Conservation (phyloP, 2,888 invertebrate species). For the Ormyrus thymus region DNA sequence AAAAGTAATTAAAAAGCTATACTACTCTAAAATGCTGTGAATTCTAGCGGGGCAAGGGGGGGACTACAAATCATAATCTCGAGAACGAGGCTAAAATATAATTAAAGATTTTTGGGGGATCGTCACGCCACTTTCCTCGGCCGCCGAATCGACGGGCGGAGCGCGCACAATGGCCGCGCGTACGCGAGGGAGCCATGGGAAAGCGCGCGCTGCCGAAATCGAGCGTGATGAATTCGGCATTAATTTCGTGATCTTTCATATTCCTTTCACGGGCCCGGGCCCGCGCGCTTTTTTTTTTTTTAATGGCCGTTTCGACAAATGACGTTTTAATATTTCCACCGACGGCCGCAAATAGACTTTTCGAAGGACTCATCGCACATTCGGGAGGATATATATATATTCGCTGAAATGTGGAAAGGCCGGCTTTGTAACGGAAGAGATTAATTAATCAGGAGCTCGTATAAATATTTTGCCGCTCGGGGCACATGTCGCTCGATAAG, state of each 20-base stretch:
- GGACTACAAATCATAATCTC: slow-evolving; percentile 10
- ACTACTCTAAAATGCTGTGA: slow-evolving; percentile 4
- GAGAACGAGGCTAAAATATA: slow-evolving; percentile 43
- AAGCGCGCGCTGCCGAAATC: background rate
- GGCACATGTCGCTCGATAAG: slow-evolving; percentile 35
- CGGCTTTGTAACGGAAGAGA: background rate
- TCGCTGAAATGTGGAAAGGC: slow-evolving; percentile 9
- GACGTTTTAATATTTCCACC: slow-evolving; percentile 46
- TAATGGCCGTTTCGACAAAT: slow-evolving; percentile 20
- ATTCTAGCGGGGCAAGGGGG: slow-evolving; percentile 3
- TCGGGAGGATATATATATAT: background rate
- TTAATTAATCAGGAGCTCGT: slow-evolving; percentile 38
- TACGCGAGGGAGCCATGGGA: slow-evolving; percentile 24
- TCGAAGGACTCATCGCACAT: slow-evolving; percentile 9
- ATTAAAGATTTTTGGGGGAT: slow-evolving; percentile 57
- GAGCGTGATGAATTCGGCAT: slow-evolving; percentile 16
- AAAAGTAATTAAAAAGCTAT: too few species aligned
- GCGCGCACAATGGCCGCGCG: background rate
- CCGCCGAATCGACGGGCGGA: background rate
- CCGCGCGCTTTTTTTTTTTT: background rate
- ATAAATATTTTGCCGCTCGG: slow-evolving; percentile 45
- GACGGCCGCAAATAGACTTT: slow-evolving; percentile 37
- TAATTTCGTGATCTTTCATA: slow-evolving; percentile 47
- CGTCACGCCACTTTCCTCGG: slow-evolving; percentile 54
- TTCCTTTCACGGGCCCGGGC: slow-evolving; percentile 21